Base-by-base conservation (phyloP, 2,888 invertebrate species). In the Ornithoptera priamus region DNA sequence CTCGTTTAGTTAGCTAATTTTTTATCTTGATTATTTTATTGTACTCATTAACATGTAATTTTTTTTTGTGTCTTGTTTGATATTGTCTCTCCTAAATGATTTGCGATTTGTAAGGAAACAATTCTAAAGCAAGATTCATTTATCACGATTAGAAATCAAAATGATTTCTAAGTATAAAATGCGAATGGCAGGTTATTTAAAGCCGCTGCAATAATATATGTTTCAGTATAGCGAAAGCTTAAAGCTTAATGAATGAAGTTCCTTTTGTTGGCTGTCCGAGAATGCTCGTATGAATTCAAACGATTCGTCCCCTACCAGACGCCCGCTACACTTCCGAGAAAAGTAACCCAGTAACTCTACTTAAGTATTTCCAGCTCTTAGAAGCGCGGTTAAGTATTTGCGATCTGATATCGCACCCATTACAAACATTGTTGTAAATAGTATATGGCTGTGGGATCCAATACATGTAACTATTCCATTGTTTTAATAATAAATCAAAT, bases 271-370 rank as follows among this genome's bases (percentile, higher is more conserved):
- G 36, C n/a, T 53, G 64, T 59, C 57, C 57, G 57, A 22, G 57
- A 67, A 57, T 42, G 39, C 58, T 62, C 68, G 60, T 66, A 60
- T 42, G 53, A 58, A 75, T 75, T 72, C 68, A 71, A 73, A 74
- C 69, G 69, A 67, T 73, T 71, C 69, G 62, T 68, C 65, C 71
- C 70, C 71, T 72, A 79, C 76, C 80, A 78, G 80, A 80, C 81
- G 78, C 77, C 75, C 76, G 76, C 77, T 70, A 75, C 77, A 73
- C 74, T 87, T 87, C 87, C 77, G 71, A 84, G 87, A 86, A 85
- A 80, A 76, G 75, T 74, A 73, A 70, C 72, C 76, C 76, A 78
- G 75, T 74, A 77, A 75, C 78, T 74, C 76, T 76, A 77, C 75
- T 77, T 76, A 76, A 75, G 73, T 67, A 72, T 75, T 77, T 75